phyloP scores from a whole-genome alignment of 2,888 invertebrate species.

The Eupithecia centaureata region DNA sequence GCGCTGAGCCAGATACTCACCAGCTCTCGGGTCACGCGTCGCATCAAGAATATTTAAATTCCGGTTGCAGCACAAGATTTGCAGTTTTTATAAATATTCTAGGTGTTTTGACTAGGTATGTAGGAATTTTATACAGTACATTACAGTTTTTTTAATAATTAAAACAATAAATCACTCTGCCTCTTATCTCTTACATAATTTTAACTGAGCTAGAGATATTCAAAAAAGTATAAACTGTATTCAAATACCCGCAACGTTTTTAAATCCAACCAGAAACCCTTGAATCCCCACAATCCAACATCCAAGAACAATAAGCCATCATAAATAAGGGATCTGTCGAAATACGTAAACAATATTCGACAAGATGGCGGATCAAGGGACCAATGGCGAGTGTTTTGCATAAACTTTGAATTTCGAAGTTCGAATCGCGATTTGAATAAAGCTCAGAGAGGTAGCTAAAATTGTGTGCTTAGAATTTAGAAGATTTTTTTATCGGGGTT shows the following conservation, averaged over 20 bases:
- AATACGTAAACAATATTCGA: slow-evolving; percentile 77
- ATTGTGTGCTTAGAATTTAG: not conserved
- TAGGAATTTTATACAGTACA: too few relatives aligned
- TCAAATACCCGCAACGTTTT: slow-evolving; percentile 21
- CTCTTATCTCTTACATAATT: not conserved
- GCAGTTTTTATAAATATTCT: too few relatives aligned
- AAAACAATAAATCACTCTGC: not conserved
- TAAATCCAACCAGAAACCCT: slow-evolving; percentile 25
- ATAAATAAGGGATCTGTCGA: slow-evolving; percentile 80
- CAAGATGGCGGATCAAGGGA: slow-evolving; percentile 65
- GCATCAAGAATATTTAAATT: too few relatives aligned
- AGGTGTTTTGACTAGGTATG: too few relatives aligned
- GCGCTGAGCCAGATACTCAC: too few relatives aligned
- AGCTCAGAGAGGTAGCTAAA: not conserved
- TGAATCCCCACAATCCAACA: slow-evolving; percentile 52
- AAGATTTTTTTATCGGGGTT: not conserved
- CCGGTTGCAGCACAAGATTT: not conserved
- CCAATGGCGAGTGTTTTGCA: slow-evolving; percentile 61
- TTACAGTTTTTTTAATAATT: too few relatives aligned
- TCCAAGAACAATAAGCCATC: slow-evolving; percentile 66
- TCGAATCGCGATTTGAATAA: slow-evolving; percentile 20
- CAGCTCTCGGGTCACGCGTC: too few relatives aligned
- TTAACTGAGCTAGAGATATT: not conserved
- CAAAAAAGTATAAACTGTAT: slow-evolving; percentile 4
- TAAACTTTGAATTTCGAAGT: slow-evolving; percentile 45